Evolutionary conservation across 1,140 invertebrate genomes (phyloP), one percentile per base, ranked within the genome.

Genomic region (Scylla paramamosain): DNA sequence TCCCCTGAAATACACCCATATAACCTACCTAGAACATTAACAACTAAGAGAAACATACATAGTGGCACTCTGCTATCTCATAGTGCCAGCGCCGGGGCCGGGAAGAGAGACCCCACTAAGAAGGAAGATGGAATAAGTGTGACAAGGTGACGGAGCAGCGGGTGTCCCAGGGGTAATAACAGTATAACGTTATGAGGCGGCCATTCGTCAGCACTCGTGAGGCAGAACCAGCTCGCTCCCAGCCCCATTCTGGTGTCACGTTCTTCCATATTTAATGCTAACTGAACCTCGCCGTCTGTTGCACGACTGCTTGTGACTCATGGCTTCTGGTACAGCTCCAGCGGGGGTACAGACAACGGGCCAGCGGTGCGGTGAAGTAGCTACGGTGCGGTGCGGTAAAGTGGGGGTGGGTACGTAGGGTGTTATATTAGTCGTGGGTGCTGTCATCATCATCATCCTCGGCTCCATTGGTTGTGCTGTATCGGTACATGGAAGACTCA

Each of bases 271-370:
- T 77, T 77, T 77, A 77, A 77, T 77, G 67, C n/a, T 77, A 77
- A 77, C 67, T n/a, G 67, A 77, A 77, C 67, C 67, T n/a, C 67
- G 52, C 52, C 52, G 52, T 59, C 52, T 16, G 52, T 12, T 59
- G 67, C 67, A 77, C 67, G 67, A 77, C 67, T 77, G 67, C 25
- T 77, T 77, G 67, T 77, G 67, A 77, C 67, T 77, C 67, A 77
- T 77, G 67, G 67, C 67, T 77, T 77, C 67, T 77, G 67, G 67
- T 77, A 77, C 67, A 77, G 20, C 67, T 77, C 67, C 67, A 20
- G 32, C 4, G 12, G 87, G 87, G 87, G 87, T 39, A 39, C 45
- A 45, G 31, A 39, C 39, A 39, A 89, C 25, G 87, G 32, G 32
- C 48, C 29, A 89, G 32, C 6, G 16, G 32, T 29, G 32, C 3